Percentiles rank a stretch among this genome's conserved stretches.
Evolutionary conservation across 2,888 invertebrate species (phyloP).

Genomic region (Heliconius ethilla): DNA sequence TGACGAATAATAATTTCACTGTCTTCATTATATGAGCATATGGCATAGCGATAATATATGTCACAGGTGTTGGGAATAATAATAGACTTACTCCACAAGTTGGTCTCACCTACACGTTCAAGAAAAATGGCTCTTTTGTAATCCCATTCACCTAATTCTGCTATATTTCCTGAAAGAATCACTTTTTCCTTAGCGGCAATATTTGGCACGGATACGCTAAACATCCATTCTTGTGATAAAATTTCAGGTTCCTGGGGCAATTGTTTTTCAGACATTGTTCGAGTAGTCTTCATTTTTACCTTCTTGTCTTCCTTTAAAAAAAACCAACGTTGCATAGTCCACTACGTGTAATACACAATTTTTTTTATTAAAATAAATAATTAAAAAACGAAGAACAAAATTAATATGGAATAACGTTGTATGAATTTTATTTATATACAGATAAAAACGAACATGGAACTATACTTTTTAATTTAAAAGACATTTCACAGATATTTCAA

Average conservation of each 20-base stretch:
- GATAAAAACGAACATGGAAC: background rate
- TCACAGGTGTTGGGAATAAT: constrained; percentile 85
- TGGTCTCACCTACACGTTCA: constrained; percentile 67
- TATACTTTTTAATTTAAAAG: background rate
- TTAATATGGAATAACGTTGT: background rate
- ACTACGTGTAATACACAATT: background rate
- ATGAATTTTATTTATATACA: background rate
- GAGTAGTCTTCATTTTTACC: constrained; percentile 56
- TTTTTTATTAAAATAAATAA: background rate
- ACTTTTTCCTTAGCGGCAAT: constrained; percentile 84
- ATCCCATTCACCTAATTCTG: constrained; percentile 87
- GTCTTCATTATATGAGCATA: constrained; percentile 85
- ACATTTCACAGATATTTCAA: constrained; percentile 4
- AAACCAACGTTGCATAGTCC: constrained; percentile 84
- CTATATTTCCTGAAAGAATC: constrained; percentile 86
- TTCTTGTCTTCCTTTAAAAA: constrained; percentile 80
- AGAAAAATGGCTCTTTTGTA: constrained; percentile 82
- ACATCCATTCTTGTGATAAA: constrained; percentile 65
- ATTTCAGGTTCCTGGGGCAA: constrained; percentile 54
- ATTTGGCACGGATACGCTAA: constrained; percentile 77
- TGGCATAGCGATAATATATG: constrained; percentile 88
- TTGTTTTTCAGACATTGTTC: constrained; percentile 60
- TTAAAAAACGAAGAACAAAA: background rate
- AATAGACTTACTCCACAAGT: constrained; percentile 84
- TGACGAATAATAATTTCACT: constrained; percentile 84